phyloP scores from a whole-genome alignment of 2,888 invertebrate genomes.

The Melolontha melolontha region DNA sequence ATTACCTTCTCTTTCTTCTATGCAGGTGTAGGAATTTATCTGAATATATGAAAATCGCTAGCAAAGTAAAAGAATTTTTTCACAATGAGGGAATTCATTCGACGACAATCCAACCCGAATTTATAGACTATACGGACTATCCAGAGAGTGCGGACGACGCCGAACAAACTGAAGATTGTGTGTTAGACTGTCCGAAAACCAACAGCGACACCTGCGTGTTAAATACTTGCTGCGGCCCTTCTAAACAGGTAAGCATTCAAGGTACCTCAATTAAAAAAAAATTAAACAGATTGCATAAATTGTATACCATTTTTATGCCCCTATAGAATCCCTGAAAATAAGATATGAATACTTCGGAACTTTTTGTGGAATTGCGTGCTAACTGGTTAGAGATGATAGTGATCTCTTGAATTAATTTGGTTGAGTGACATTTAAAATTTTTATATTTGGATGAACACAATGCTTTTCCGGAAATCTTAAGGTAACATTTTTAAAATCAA shows the following conservation, averaged over 20 bases:
- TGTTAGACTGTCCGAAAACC: slow-evolving; percentile 88
- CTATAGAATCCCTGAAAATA: too few species aligned
- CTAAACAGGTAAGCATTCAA: slow-evolving; percentile 73
- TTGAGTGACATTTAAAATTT: too few species aligned
- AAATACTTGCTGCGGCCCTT: slow-evolving; percentile 89
- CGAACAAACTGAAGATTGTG: slow-evolving; percentile 77
- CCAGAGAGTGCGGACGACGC: slow-evolving; percentile 63
- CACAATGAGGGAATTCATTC: slow-evolving; percentile 99
- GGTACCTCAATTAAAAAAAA: too few species aligned
- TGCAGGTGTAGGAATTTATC: slow-evolving; percentile 89
- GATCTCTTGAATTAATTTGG: too few species aligned
- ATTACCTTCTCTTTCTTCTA: slow-evolving; percentile 12
- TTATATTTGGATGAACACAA: too few species aligned
- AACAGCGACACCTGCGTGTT: slow-evolving; percentile 81
- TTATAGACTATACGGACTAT: slow-evolving; percentile 80
- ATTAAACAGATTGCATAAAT: too few species aligned
- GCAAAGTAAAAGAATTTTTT: slow-evolving; percentile 96
- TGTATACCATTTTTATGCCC: too few species aligned
- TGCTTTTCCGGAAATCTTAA: too few species aligned
- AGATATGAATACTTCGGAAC: too few species aligned
- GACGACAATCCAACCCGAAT: slow-evolving; percentile 98
- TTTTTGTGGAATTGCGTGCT: too few species aligned
- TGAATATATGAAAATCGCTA: slow-evolving; percentile 97
- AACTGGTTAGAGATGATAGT: too few species aligned
- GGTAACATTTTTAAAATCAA: too few species aligned